These are phyloP conservation scores for Sinella curviseta DNA, from an alignment of 1,140 invertebrate species.

Conservation along the genomic window DNA sequence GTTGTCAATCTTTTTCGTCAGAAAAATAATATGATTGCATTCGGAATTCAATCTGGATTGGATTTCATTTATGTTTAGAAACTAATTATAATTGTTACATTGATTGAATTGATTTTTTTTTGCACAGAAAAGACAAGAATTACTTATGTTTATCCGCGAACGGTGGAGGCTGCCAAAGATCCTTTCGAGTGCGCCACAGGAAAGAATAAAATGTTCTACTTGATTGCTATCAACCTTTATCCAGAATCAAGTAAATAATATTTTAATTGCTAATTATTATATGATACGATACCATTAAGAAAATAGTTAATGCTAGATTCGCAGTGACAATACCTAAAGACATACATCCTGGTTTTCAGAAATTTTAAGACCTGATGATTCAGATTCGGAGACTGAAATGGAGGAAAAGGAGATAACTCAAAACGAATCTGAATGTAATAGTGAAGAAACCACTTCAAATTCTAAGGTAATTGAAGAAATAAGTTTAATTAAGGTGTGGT, in stretches of 20 bases:
- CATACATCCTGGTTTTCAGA: background rate
- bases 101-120: background rate
- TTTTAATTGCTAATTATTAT: too few relatives aligned
- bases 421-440: background rate
- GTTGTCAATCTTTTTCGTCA: too few relatives aligned
- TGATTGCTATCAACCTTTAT: constrained; percentile 8
- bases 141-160: background rate
- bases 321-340: too few relatives aligned
- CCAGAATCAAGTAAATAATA: constrained; percentile 11
- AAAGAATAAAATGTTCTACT: constrained; percentile 16
- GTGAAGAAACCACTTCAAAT: background rate
- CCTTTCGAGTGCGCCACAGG: background rate
- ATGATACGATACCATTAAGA: background rate
- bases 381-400: background rate
- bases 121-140: background rate
- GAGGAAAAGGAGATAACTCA: background rate
- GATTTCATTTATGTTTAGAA: background rate
- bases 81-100: too few relatives aligned
- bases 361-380: background rate
- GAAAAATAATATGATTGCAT: too few relatives aligned
- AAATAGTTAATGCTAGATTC: background rate
- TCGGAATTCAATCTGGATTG: too few relatives aligned
- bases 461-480: background rate
- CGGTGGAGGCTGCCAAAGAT: constrained; percentile 9
- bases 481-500: background rate